A percentile compares a stretch with the other conserved stretches of the same genome.
Conservation (phyloP, 2,113 vertebrate genomes). For the Cygnus atratus region DNA sequence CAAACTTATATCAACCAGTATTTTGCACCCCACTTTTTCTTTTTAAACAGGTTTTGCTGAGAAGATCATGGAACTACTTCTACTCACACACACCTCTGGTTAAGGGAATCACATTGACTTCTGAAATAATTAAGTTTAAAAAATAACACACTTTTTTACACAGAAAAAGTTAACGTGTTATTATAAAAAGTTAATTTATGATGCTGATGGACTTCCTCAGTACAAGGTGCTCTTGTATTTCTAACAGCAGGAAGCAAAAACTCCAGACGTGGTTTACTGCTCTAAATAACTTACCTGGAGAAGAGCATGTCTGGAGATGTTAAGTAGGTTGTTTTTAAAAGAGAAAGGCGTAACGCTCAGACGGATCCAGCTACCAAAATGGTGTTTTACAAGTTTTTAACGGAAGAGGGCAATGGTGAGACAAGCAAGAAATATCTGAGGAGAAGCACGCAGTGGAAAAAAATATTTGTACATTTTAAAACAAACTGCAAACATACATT, state of each 20-base stretch:
- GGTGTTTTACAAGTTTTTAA: conserved; percentile 39
- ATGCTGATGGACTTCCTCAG: neutral
- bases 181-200: neutral
- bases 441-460: conserved; percentile 40
- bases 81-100: too few relatives aligned
- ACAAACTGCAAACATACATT: conserved; percentile 74
- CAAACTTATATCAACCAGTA: neutral
- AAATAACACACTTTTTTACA: neutral
- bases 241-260: neutral
- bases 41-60: neutral
- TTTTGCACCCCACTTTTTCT: accelerated
- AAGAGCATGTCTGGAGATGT: neutral
- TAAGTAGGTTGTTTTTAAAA: neutral
- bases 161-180: neutral
- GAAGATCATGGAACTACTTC: neutral
- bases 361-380: neutral
- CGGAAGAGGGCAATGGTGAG: conserved; percentile 78
- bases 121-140: neutral
- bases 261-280: neutral
- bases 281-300: neutral
- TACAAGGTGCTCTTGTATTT: neutral
- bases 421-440: conserved; percentile 27
- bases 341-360: neutral
- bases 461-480: conserved; percentile 61
- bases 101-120: accelerated